Conservation (phyloP, 2,797 vertebrate species). For the Choloepus didactylus region DNA sequence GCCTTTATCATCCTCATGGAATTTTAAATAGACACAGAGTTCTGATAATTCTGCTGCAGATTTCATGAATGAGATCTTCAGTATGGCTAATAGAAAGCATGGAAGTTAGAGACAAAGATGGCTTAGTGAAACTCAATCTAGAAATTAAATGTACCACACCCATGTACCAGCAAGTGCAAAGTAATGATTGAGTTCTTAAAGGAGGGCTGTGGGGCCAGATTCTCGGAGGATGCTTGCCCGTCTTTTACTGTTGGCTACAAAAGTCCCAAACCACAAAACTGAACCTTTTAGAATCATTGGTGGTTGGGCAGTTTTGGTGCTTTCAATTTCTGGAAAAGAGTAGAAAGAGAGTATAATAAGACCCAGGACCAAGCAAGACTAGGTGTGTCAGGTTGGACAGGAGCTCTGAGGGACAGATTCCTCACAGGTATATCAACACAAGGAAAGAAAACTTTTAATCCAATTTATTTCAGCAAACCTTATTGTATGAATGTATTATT, state of each 20-base stretch:
- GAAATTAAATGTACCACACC: not conserved
- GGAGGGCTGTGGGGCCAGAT: not conserved
- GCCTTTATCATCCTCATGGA: not conserved
- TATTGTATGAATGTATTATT: not conserved
- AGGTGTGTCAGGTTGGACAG: not conserved
- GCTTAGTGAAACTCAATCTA: not conserved
- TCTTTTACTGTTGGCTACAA: not conserved
- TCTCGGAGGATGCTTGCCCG: not conserved
- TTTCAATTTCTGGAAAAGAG: conserved; percentile 40
- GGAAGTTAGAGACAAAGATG: not conserved
- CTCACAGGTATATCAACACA: not conserved
- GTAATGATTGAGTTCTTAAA: not conserved
- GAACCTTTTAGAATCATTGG: not conserved
- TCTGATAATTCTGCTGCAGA: not conserved
- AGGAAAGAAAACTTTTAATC: not conserved
- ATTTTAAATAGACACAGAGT: conserved; percentile 16
- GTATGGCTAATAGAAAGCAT: not conserved
- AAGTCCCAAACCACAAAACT: conserved; percentile 14
- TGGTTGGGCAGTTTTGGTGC: not conserved
- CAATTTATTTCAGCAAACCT: not conserved
- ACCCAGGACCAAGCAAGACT: not conserved
- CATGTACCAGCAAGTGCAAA: not conserved
- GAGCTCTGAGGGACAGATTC: not conserved
- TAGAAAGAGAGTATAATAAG: not conserved
- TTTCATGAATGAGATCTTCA: not conserved